Conservation (phyloP, 2,113 vertebrate species). For the Rhadina sibilatrix region DNA sequence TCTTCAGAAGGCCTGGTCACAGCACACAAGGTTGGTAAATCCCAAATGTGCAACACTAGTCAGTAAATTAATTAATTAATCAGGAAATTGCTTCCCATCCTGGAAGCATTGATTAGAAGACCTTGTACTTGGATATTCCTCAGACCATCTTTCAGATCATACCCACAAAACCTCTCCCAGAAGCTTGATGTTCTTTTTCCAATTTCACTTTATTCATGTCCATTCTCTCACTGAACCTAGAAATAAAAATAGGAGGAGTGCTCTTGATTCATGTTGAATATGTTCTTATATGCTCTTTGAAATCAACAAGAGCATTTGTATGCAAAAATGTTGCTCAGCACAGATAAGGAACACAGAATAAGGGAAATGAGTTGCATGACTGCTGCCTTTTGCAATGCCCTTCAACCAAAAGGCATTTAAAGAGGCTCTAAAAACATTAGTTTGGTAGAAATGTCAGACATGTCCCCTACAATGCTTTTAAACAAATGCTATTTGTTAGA, state of each 20-base stretch:
- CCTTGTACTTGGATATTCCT: background rate
- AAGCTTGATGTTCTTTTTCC: slow-evolving; percentile 7
- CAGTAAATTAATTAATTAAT: background rate
- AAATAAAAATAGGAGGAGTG: background rate
- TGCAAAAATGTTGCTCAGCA: background rate
- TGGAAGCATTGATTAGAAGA: background rate
- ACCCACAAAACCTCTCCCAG: background rate
- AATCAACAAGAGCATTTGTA: background rate
- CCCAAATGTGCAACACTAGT: background rate
- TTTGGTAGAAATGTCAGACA: slow-evolving; percentile 57
- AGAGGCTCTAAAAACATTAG: slow-evolving; percentile 40
- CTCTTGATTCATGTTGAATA: background rate
- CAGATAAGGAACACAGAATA: background rate
- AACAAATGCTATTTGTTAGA: slow-evolving; percentile 18
- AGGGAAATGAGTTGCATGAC: background rate
- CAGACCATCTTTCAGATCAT: background rate
- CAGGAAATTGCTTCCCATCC: no score
- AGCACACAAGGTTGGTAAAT: background rate
- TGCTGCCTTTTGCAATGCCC: background rate
- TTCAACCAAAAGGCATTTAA: slow-evolving; percentile 27
- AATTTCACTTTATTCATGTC: slow-evolving; percentile 11
- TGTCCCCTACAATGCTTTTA: background rate
- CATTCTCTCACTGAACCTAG: slow-evolving; percentile 2
- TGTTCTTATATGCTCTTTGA: background rate
- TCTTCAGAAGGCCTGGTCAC: background rate